Conservation (phyloP, 1,140 invertebrate genomes). For the Panagrolaimus sp. region DNA sequence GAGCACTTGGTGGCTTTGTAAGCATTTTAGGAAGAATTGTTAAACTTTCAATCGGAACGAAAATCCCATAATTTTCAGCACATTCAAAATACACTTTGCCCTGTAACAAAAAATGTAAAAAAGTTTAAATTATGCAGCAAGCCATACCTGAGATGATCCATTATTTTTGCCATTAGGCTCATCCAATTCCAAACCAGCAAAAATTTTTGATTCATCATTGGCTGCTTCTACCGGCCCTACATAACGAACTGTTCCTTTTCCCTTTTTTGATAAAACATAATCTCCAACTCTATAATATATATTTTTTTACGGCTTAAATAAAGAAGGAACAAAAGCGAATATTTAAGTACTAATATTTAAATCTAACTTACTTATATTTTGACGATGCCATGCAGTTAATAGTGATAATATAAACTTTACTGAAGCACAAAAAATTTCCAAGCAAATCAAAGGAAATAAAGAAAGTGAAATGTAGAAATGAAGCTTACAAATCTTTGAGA, state of each 20-base stretch:
- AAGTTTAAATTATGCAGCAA: not conserved
- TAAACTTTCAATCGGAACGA: not conserved
- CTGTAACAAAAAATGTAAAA: not conserved
- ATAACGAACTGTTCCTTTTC: not conserved
- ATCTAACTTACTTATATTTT: not conserved
- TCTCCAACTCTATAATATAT: not conserved
- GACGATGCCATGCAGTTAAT: not conserved
- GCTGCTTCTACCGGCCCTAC: not conserved
- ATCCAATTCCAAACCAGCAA: not conserved
- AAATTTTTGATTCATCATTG: not conserved
- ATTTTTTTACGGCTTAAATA: not conserved
- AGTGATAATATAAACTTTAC: no score
- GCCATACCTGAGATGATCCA: not conserved
- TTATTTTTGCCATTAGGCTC: conserved; percentile 1
- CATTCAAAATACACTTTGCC: not conserved
- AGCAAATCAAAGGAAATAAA: no score
- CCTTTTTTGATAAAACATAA: not conserved
- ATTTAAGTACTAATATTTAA: conserved; percentile 4
- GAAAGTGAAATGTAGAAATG: no score
- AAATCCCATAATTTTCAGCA: not conserved
- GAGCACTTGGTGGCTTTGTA: not conserved
- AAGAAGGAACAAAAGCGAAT: not conserved
- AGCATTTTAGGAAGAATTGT: not conserved
- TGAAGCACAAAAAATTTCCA: no score
- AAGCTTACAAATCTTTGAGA: no score